phyloP scores from a whole-genome alignment of 2,797 vertebrate species.

The Synaphobranchus kaupii region DNA sequence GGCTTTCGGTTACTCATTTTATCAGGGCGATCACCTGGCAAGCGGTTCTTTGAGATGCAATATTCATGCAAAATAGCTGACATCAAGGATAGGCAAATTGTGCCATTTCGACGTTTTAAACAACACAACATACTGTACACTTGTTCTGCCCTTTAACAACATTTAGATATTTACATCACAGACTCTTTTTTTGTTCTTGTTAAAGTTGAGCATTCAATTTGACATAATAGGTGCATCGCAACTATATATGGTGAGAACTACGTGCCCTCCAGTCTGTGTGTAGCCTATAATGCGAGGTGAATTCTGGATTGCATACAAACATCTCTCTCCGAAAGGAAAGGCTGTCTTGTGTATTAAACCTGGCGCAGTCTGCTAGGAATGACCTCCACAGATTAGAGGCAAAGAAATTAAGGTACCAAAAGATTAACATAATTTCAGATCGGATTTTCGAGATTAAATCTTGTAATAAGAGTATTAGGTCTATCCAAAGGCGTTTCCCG shows the following conservation, averaged over 20 bases:
- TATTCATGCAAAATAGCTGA: neutral
- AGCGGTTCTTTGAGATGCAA: neutral
- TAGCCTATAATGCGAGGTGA: neutral
- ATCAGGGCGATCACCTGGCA: neutral
- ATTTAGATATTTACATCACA: neutral
- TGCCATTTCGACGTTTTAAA: neutral
- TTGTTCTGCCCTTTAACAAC: neutral
- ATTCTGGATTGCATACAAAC: conserved; percentile 15
- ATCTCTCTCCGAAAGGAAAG: conserved; percentile 11
- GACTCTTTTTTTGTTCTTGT: neutral
- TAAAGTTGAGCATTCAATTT: neutral
- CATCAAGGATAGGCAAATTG: neutral
- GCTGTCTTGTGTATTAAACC: conserved; percentile 26
- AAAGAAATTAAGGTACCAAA: conserved; percentile 74
- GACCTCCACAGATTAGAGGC: conserved; percentile 66
- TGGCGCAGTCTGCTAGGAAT: conserved; percentile 51
- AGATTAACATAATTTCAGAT: conserved; percentile 83
- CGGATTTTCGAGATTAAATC: conserved; percentile 80
- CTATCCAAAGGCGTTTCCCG: conserved; percentile 62
- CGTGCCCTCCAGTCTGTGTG: neutral
- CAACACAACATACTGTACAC: neutral
- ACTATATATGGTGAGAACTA: neutral
- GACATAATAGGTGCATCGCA: neutral
- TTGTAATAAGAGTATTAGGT: conserved; percentile 81
- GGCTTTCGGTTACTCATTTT: neutral